phyloP scores from a whole-genome alignment of 2,797 vertebrate genomes.

The Pipistrellus nathusii region DNA sequence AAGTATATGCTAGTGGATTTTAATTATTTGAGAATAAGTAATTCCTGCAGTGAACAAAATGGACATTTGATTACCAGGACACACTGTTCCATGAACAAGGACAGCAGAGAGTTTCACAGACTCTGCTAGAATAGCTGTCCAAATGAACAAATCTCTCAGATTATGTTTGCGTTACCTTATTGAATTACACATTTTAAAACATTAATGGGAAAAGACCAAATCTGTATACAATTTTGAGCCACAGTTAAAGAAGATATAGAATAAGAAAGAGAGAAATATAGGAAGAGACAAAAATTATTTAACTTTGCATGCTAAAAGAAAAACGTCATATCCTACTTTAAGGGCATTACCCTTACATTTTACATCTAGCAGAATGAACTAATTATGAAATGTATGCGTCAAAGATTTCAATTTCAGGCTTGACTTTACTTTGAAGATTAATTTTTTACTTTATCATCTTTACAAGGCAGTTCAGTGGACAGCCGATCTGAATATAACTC shows the following conservation, averaged over 20 bases:
- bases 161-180: background rate
- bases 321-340: conserved; percentile 84
- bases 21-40: conserved; percentile 37
- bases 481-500: conserved; percentile 87
- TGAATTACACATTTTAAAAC: conserved; percentile 49
- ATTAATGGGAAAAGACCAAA: background rate
- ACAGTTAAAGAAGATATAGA: conserved; percentile 48
- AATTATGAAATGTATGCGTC: conserved; percentile 91
- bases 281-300: conserved; percentile 77
- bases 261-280: conserved; percentile 65
- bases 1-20: conserved; percentile 18
- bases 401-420: conserved; percentile 93
- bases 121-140: background rate
- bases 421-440: conserved; percentile 92
- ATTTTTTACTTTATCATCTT: conserved; percentile 91
- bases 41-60: background rate
- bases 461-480: conserved; percentile 88
- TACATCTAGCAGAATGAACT: conserved; percentile 88
- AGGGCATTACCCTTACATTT: conserved; percentile 86
- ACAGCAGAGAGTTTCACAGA: background rate
- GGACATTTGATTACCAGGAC: conserved; percentile 10
- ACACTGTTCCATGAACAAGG: background rate
- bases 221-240: background rate
- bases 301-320: conserved; percentile 64
- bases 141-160: conserved; percentile 33